Conservation (phyloP, 2,113 vertebrate species). For the human (Homo sapiens) region GRCh38 chr2:50890501-50891000, state of each 20-base stretch:
- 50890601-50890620: background rate
- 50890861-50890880: background rate
- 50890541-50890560: background rate
- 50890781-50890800: background rate
- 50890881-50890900: background rate
- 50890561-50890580: background rate
- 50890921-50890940: background rate
- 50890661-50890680: background rate
- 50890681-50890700: background rate
- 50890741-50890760: background rate
- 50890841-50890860: background rate
- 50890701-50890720: background rate
- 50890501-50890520: background rate
- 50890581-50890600: background rate
- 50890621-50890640: background rate
- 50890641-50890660: background rate
- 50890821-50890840: background rate
- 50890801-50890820: background rate
- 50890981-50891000: background rate
- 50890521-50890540: background rate
- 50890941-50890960: background rate
- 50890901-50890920: conserved; percentile 31
- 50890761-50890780: background rate
- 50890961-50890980: conserved; percentile 6
- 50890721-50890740: background rate